phyloP scores from a whole-genome alignment of 2,113 vertebrate genomes.

The Tapirus terrestris region DNA sequence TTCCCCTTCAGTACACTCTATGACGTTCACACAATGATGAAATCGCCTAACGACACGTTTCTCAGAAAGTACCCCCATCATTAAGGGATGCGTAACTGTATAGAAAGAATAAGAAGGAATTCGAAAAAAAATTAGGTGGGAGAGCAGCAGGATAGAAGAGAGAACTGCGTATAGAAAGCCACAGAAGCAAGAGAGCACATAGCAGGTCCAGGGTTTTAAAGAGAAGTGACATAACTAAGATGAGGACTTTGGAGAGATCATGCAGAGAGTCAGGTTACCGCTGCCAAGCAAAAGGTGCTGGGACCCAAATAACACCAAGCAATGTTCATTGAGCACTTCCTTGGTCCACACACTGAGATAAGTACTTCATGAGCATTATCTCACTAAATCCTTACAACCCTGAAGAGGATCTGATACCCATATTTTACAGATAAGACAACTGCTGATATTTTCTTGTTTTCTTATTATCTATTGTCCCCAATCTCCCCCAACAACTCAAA shows the following conservation, averaged over 20 bases:
- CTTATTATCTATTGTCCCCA: neutral
- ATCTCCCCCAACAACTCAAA: neutral
- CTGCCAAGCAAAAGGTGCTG: neutral
- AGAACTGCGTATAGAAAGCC: neutral
- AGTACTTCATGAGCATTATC: neutral
- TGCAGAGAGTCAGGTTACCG: neutral
- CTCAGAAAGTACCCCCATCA: too few species aligned
- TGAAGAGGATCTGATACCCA: neutral
- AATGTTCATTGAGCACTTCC: neutral
- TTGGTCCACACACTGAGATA: neutral
- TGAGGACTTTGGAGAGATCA: neutral
- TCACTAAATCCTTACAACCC: neutral
- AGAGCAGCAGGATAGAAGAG: neutral
- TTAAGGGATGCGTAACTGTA: too few species aligned
- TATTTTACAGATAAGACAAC: neutral
- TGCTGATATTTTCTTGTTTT: neutral
- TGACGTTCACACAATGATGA: too few species aligned
- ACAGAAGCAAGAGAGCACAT: neutral
- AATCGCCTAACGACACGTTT: too few species aligned
- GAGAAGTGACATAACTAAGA: neutral
- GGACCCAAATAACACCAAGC: neutral
- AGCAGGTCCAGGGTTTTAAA: neutral
- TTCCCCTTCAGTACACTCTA: too few species aligned
- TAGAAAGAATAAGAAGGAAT: neutral
- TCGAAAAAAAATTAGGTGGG: neutral